Evolutionary conservation across 2,888 invertebrate genomes (phyloP), one percentile per base, ranked within the genome.

Genomic region (Lutraria lutraria): DNA sequence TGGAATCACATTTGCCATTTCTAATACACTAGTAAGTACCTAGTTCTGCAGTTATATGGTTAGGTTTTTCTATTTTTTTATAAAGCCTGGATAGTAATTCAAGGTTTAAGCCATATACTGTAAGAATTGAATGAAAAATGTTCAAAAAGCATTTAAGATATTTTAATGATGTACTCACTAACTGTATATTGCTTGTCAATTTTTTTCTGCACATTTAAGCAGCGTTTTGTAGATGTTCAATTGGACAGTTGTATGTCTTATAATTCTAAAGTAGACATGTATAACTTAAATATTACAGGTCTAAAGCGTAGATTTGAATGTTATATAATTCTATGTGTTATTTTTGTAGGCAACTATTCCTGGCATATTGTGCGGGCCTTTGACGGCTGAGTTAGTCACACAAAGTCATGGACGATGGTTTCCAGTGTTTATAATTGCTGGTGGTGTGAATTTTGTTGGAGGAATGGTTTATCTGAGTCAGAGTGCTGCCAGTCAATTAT

Each of bases 1-100:
- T 1, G 98, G 98, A 52, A 97, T 98, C 85, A 98, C 98, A 29
- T 98, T 98, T 96, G 98, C 98, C 54, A 97, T 98, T 92, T 98
- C 98, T 68, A 98, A 98, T 95, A 98, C 98, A 13, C 97, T 98
- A 93, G 98, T 97, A 96, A 97, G 97, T 95, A 54, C 72, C n/a
- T 60, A 16, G 8, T 3, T 43, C 43, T 43, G 43, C 8, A 43
- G 43, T 43, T 43, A 43, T 43, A 43, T 43, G 43, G 43, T 43
- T 4, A 43, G 8, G 43, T 43, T 43, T 43, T 43, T 54, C 16
- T 13, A 54, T 13, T 54, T 16, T 54, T 54, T 13, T 54, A 54
- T n/a, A n/a, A n/a, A n/a, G n/a, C n/a, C n/a, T n/a, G n/a, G n/a
- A n/a, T n/a, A n/a, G n/a, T n/a, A n/a, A n/a, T n/a, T n/a, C n/a